Evolutionary conservation across 2,888 invertebrate species (phyloP).

Genomic region (Tricholauxania praeusta): DNA sequence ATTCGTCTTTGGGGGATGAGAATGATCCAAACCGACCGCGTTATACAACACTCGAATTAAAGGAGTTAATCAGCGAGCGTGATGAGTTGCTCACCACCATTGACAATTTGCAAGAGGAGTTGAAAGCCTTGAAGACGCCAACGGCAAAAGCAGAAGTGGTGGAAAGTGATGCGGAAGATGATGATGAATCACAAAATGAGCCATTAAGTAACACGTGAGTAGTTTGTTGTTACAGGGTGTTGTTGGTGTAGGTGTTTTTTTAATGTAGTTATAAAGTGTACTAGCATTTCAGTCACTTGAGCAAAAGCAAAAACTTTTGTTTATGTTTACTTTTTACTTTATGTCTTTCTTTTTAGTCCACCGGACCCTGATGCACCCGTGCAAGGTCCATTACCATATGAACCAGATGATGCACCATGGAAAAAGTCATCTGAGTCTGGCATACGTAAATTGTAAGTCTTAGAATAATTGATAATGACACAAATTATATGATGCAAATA

Average conservation of each 20-base stretch:
- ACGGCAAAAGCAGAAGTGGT: slow-evolving; percentile 48
- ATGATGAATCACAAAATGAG: slow-evolving; percentile 50
- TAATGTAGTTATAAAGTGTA: neutral
- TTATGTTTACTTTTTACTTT: slow-evolving; percentile 27
- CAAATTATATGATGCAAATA: neutral
- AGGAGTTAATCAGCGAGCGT: slow-evolving; percentile 76
- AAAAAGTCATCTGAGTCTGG: slow-evolving; percentile 85
- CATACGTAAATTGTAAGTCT: slow-evolving; percentile 89
- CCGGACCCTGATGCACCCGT: slow-evolving; percentile 88
- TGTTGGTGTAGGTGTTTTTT: neutral
- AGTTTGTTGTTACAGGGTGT: slow-evolving; percentile 34
- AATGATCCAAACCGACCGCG: slow-evolving; percentile 83
- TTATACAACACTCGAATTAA: slow-evolving; percentile 74
- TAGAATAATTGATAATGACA: neutral
- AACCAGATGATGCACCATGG: slow-evolving; percentile 98
- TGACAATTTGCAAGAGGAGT: slow-evolving; percentile 92
- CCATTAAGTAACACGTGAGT: slow-evolving; percentile 45
- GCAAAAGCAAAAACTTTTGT: neutral
- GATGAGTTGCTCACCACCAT: slow-evolving; percentile 94
- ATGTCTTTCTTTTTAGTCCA: slow-evolving; percentile 61
- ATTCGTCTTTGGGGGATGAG: slow-evolving; percentile 69
- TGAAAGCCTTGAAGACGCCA: slow-evolving; percentile 74
- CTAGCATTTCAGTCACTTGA: too few relatives aligned
- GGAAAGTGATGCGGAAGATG: slow-evolving; percentile 55
- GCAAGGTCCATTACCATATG: slow-evolving; percentile 95